Base-by-base conservation (phyloP, 2,888 invertebrate genomes). In the Drosophila differens region DNA sequence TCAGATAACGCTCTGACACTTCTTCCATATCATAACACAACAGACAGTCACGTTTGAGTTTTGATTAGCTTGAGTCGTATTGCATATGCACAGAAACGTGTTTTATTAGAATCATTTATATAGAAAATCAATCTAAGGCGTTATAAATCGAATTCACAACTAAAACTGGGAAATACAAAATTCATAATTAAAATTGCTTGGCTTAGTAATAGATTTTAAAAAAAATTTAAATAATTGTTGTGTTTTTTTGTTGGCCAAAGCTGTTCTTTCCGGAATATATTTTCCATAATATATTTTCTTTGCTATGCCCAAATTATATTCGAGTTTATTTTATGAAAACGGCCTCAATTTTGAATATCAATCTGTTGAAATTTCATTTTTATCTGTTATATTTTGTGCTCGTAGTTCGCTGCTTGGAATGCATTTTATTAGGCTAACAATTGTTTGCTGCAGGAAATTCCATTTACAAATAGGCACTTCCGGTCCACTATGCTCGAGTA, bases 381-480 rank as follows among this genome's bases (percentile, higher is more conserved):
- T 32, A n/a, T 19, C 19, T 65, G 12, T 9, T n/a, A 49, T 14
- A 54, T 30, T 30, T 30, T 33, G n/a, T 6, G 19, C 0, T 28
- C 33, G n/a, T 19, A 16, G 47, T 9, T 14, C 37, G 33, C 39
- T 39, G 25, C 32, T 67, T n/a, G 12, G 39, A 55, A 28, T 55
- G 55, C 57, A 69, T 57, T 69, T 69, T 51, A 57, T 69, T 69
- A 41, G 70, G 70, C 70, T 33, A 55, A 59, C 67, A 60, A 71
- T 70, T 69, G 71, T 78, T 74, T 72, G 66, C 59, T 47, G 16
- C 47, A 66, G 70, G 82, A 85, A 85, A 74, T 72, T 55, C 63
- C 81, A 85, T 68, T 85, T 87, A 67, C 64, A 68, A 66, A 65
- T 37, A 61, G 68, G 14, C 61, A 82, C 85, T 90, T 85, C 88